phyloP scores from a whole-genome alignment of 2,113 vertebrate species.

The Calonectris borealis region DNA sequence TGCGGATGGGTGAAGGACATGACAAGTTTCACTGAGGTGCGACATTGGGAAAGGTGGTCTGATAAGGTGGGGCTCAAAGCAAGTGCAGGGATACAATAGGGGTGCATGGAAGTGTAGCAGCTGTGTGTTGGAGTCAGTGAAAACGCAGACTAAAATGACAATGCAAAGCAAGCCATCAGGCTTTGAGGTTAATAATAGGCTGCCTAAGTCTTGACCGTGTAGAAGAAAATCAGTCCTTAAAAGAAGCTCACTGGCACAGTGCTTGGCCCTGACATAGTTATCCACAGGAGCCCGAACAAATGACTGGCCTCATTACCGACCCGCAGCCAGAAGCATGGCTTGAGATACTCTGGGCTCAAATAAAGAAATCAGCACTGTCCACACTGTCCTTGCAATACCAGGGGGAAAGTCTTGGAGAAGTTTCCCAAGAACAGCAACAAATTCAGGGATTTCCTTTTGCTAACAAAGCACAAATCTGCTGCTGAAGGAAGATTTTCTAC shows the following conservation, averaged over 20 bases:
- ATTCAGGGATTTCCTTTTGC: not conserved
- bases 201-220: not conserved
- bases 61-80: not conserved
- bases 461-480: not conserved
- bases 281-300: not conserved
- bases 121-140: not conserved
- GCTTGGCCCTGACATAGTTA: not conserved
- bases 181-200: constrained; percentile 8
- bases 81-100: not conserved
- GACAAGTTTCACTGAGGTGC: not conserved
- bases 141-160: not conserved
- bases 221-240: constrained; percentile 17
- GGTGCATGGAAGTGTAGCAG: not conserved
- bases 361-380: not conserved
- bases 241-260: not conserved
- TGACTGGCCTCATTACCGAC: not conserved
- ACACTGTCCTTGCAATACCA: not conserved
- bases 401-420: not conserved
- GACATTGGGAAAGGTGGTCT: not conserved
- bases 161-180: not conserved
- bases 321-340: not conserved
- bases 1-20: not conserved
- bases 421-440: constrained; percentile 1
- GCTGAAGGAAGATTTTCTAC: not conserved
- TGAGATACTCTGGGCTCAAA: not conserved